Base-by-base conservation (phyloP, 2,113 vertebrate species). In the Baryphthengus martii region DNA sequence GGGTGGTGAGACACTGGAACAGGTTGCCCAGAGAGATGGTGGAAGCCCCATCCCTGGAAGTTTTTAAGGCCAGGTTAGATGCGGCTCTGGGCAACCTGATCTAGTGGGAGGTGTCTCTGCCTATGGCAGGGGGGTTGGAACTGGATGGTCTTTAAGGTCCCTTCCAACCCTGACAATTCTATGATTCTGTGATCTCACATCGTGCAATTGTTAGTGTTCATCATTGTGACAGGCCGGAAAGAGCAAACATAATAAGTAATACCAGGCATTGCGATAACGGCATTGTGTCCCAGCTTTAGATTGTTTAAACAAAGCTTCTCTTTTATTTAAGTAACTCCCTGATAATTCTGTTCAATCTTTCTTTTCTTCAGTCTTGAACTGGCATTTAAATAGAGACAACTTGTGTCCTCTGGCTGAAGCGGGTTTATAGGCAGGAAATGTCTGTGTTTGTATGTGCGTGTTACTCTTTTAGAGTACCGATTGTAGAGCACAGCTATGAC, bases 191-290 rank as follows among this genome's bases (percentile, higher is more conserved):
- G n/a, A n/a, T 90, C 90, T 91, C 20, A 1, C 56, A 17, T 25
- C 85, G 52, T 85, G 58, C 40, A 18, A n/a, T 85, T 67, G 71
- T 94, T 86, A 74, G 83, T 67, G 89, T 78, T 95, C 90, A 80
- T 96, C 90, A 83, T 39, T 93, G 58, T 91, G 90, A 85, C 85
- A 71, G 67, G 67, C 59, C 7, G 6, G 89, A 96, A 93, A 91
- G 85, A 93, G 72, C 93, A 91, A 95, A 83, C 82, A 94, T 88
- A 78, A 85, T 91, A 93, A 95, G 96, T 95, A 94, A 91, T 88
- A 67, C 3, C 1, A 71, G 2, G 28, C 75, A 55, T 55, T 92
- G 62, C 93, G 87, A 61, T 72, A 81, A 89, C 68, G 37, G 40
- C 70, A 62, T 82, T 90, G 72, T 93, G 90, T 80, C 85, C 47